Percentiles rank a stretch among this genome's conserved stretches.
phyloP scores from a whole-genome alignment of 2,888 invertebrate genomes.

The Actias luna region DNA sequence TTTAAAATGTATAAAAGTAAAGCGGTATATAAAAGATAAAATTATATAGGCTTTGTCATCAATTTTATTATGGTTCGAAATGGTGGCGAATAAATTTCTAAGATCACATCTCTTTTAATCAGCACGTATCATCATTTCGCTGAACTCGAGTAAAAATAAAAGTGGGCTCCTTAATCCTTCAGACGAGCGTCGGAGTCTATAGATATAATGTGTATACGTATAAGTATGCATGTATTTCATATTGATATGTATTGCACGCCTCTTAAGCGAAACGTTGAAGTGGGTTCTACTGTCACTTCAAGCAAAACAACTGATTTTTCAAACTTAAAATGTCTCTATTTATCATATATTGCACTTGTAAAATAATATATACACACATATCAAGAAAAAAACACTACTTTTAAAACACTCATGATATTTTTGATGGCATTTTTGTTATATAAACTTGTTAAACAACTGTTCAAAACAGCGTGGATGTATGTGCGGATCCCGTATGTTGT shows the following conservation, averaged over 20 bases:
- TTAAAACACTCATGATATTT: too few species aligned
- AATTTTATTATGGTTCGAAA: not conserved
- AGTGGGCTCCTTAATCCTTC: not conserved
- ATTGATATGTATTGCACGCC: not conserved
- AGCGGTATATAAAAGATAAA: not conserved
- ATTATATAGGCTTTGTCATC: not conserved
- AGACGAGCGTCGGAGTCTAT: not conserved
- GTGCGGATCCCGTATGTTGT: too few species aligned
- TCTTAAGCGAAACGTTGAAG: too few species aligned
- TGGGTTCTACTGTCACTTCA: too few species aligned
- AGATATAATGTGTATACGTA: not conserved
- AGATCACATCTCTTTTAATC: not conserved
- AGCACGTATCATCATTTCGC: not conserved
- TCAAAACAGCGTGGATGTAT: too few species aligned
- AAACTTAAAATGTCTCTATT: too few species aligned
- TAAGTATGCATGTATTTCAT: not conserved
- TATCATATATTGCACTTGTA: too few species aligned
- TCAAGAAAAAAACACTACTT: too few species aligned
- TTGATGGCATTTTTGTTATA: too few species aligned
- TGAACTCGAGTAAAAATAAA: not conserved
- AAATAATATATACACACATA: too few species aligned
- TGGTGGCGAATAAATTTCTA: not conserved
- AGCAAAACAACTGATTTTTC: too few species aligned
- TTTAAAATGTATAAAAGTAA: not conserved
- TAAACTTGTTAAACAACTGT: too few species aligned